Base-by-base conservation (phyloP, 2,113 vertebrate species). In the Pantherophis guttatus region DNA sequence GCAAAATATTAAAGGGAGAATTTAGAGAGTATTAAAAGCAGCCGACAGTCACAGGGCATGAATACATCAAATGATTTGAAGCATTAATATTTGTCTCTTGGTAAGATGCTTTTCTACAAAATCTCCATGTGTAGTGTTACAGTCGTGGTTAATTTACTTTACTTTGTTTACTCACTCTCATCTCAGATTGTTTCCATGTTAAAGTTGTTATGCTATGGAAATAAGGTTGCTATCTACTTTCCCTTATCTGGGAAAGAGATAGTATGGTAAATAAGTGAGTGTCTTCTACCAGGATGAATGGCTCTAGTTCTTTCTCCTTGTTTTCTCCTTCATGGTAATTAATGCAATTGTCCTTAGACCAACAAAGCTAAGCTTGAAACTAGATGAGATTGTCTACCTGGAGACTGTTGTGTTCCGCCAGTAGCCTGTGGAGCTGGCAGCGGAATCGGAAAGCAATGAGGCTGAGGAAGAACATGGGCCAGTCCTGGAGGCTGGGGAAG, bases 181-280 rank as follows among this genome's bases (percentile, higher is more conserved):
- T 94, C 91, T 95, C 81, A 96, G 94, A 95, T 96, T 95, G 93
- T 94, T 96, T 96, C 95, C 96, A 96, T 95, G 93, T 95, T 95
- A 95, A 96, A 88, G 93, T 24, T 26, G 5, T 59, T 85, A 50
- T 91, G 39, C 94, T 70, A 53, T n/a, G 59, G 15, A 89, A 96
- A 92, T 75, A 65, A 88, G 54, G 94, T 54, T 95, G 5, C 21
- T 88, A 11, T 58, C 44, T 90, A 8, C 29, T 54, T 53, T 90
- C 94, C 44, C 87, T 87, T 87, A 81, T 92, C 96, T 96, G 95
- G 89, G 95, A 93, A 94, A 24, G 39, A 6, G 86, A 29, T 91
- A 65, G 24, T 57, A 13, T 89, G 92, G 39, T 95, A 54, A 0
- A 62, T n/a, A 75, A 8, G 0, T 92, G 85, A 1, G 9, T 94